These are phyloP conservation scores for Acyrthosiphon pisum DNA, from an alignment of 1,140 invertebrate genomes.

Conservation along the genomic window DNA sequence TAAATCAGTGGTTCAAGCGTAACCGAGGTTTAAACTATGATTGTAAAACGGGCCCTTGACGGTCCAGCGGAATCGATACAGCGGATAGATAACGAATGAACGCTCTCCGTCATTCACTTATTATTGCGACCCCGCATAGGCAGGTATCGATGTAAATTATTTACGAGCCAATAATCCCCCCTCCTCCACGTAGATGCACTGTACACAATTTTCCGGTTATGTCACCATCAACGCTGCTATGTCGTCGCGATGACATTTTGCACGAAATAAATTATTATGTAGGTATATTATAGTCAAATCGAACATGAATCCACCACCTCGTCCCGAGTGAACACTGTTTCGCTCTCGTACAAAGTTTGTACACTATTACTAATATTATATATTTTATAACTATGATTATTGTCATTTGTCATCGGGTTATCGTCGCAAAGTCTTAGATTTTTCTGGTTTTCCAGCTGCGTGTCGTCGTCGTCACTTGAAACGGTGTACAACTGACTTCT, in stretches of 20 bases:
- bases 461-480: background rate
- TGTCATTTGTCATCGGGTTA: too few relatives aligned
- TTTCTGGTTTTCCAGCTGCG: background rate
- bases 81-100: background rate
- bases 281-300: too few relatives aligned
- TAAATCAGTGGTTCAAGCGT: too few relatives aligned
- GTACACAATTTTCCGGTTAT: background rate
- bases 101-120: background rate
- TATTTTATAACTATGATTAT: too few relatives aligned
- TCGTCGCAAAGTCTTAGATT: background rate
- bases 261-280: too few relatives aligned
- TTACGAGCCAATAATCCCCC: background rate
- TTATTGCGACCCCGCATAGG: background rate
- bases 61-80: background rate
- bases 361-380: background rate
- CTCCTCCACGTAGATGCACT: too few relatives aligned
- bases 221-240: background rate
- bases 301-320: too few relatives aligned
- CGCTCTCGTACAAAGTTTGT: too few relatives aligned
- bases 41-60: background rate
- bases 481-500: background rate
- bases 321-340: background rate
- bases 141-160: background rate
- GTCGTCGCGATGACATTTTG: too few relatives aligned
- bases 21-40: too few relatives aligned